phyloP scores from a whole-genome alignment of 2,888 invertebrate genomes.

The Nysson spinosus region DNA sequence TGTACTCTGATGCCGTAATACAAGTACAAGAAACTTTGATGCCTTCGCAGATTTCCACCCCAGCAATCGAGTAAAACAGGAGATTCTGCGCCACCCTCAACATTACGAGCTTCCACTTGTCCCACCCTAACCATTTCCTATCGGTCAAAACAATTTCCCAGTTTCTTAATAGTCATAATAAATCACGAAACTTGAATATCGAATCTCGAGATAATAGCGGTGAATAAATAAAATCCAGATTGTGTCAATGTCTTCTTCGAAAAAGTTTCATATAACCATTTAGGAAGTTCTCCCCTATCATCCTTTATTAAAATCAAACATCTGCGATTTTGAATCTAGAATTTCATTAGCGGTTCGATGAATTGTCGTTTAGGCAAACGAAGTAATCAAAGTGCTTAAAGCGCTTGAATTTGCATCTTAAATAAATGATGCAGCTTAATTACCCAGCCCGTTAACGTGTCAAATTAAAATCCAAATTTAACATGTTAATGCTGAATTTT shows the following conservation, averaged over 20 bases:
- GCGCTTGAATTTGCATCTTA: too few species aligned
- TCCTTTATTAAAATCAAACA: slow-evolving; percentile 30
- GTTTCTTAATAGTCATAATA: slow-evolving; percentile 63
- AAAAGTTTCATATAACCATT: too few species aligned
- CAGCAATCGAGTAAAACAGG: slow-evolving; percentile 55
- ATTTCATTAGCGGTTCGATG: too few species aligned
- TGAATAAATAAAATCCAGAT: background rate
- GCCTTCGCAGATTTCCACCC: slow-evolving; percentile 53
- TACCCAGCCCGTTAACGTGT: too few species aligned
- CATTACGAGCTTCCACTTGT: slow-evolving; percentile 50
- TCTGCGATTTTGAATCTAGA: too few species aligned
- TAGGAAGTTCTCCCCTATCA: too few species aligned
- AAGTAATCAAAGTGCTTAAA: too few species aligned
- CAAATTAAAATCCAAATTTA: too few species aligned
- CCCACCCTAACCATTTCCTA: slow-evolving; percentile 61
- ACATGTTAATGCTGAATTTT: too few species aligned
- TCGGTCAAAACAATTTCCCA: slow-evolving; percentile 63
- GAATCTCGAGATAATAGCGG: slow-evolving; percentile 12
- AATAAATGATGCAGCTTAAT: too few species aligned
- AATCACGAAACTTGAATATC: slow-evolving; percentile 42
- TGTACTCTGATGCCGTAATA: slow-evolving; percentile 12
- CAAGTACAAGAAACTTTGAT: slow-evolving; percentile 42
- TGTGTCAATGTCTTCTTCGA: slow-evolving; percentile 12
- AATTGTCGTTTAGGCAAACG: too few species aligned
- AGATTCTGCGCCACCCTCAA: slow-evolving; percentile 48